phyloP scores from a whole-genome alignment of 2,797 vertebrate genomes.

The Mastacembelus armatus region DNA sequence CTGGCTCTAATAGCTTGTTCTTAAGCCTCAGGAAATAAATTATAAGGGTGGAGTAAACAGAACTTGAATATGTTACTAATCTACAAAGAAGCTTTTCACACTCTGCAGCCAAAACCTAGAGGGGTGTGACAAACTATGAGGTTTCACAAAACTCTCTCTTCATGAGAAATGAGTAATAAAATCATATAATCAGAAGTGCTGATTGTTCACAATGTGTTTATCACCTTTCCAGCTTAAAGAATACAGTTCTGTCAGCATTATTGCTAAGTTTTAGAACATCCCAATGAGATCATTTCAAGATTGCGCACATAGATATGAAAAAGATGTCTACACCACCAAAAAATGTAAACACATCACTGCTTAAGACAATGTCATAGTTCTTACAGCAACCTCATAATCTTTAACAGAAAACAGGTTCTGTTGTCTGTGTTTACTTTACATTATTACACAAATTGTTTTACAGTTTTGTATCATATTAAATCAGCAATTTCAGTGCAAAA shows the following conservation, averaged over 20 bases:
- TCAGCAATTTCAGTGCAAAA: constrained; percentile 43
- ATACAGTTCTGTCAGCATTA: constrained; percentile 34
- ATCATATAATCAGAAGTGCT: neutral
- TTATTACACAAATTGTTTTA: neutral
- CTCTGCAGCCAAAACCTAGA: neutral
- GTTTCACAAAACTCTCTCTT: neutral
- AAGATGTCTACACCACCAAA: constrained; percentile 2
- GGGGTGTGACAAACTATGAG: neutral
- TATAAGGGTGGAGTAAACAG: constrained; percentile 38
- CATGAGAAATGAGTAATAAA: neutral
- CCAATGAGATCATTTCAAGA: constrained; percentile 4
- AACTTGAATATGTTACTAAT: neutral
- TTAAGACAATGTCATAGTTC: neutral
- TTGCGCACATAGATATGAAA: neutral
- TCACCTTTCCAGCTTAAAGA: neutral
- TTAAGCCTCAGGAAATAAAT: constrained; percentile 11
- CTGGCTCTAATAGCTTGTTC: neutral
- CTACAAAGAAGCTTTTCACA: constrained; percentile 21
- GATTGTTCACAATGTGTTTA: neutral
- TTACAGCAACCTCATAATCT: neutral
- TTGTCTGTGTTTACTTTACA: constrained; percentile 6
- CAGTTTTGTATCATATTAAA: constrained; percentile 15
- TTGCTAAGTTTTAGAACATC: constrained; percentile 17
- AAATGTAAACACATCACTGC: constrained; percentile 34
- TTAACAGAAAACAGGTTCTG: neutral